These are phyloP conservation scores for Nycticorax nycticorax DNA, from an alignment of 2,113 vertebrate species.

Conservation along the genomic window DNA sequence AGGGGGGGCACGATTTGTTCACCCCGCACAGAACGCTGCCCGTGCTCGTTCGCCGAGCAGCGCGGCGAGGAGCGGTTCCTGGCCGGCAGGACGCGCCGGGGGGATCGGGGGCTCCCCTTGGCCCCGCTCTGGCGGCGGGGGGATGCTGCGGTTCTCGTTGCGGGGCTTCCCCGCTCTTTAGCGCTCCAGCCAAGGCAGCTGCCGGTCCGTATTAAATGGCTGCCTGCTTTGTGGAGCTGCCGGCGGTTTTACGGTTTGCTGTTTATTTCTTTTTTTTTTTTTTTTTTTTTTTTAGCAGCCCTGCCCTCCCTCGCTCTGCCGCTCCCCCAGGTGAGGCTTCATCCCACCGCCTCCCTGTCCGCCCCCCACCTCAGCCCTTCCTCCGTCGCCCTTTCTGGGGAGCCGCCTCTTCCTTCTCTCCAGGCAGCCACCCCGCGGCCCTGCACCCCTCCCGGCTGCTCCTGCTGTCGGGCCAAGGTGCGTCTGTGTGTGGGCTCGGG, in stretches of 20 bases:
- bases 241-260: background rate
- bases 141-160: background rate
- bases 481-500: background rate
- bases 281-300: background rate
- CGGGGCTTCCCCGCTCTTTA: background rate
- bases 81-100: background rate
- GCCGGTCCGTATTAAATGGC: conserved; percentile 3
- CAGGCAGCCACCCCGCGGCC: background rate
- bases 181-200: background rate
- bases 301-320: background rate
- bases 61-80: background rate
- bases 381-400: background rate
- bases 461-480: background rate
- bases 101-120: background rate
- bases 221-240: conserved; percentile 5
- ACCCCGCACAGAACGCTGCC: background rate
- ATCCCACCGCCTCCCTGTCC: background rate
- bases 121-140: background rate
- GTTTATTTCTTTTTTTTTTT: background rate
- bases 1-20: rapidly evolving
- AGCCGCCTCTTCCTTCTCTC: background rate
- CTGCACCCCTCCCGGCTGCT: background rate
- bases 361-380: background rate
- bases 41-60: background rate
- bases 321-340: background rate